Conservation (phyloP, 2,113 vertebrate species). For the Tetraodon nigroviridis region DNA sequence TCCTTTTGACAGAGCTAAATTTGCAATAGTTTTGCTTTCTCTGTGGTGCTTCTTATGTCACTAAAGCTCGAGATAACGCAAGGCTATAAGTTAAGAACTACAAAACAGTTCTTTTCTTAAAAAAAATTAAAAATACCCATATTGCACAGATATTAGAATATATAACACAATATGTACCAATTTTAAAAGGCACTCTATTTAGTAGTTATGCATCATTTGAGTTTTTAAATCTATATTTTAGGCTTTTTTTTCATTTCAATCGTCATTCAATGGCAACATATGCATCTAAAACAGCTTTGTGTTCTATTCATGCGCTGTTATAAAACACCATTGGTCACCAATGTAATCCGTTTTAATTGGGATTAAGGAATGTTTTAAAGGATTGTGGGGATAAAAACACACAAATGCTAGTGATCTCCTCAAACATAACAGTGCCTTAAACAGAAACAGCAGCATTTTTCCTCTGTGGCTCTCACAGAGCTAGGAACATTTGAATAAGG, state of each 20-base stretch:
- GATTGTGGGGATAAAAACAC: slow-evolving; percentile 30
- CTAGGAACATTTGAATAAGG: background rate
- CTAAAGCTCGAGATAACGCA: background rate
- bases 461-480: background rate
- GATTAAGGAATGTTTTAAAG: slow-evolving; percentile 47
- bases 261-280: slow-evolving; percentile 3
- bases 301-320: slow-evolving; percentile 24
- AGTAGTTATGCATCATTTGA: background rate
- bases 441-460: slow-evolving; percentile 16
- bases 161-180: too few relatives aligned
- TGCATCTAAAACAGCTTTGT: slow-evolving; percentile 2
- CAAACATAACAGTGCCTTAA: slow-evolving; percentile 14
- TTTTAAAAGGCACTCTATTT: too few relatives aligned
- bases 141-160: too few relatives aligned
- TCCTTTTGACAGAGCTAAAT: slow-evolving; percentile 8
- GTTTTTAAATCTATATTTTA: background rate
- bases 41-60: background rate
- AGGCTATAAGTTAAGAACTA: too few relatives aligned
- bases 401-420: slow-evolving; percentile 9
- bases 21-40: background rate
- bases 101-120: too few relatives aligned
- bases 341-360: slow-evolving; percentile 62
- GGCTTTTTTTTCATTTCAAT: background rate
- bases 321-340: slow-evolving; percentile 36
- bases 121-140: too few relatives aligned